Evolutionary conservation across 2,113 vertebrate genomes (phyloP).

Genomic region (Mobula hypostoma): DNA sequence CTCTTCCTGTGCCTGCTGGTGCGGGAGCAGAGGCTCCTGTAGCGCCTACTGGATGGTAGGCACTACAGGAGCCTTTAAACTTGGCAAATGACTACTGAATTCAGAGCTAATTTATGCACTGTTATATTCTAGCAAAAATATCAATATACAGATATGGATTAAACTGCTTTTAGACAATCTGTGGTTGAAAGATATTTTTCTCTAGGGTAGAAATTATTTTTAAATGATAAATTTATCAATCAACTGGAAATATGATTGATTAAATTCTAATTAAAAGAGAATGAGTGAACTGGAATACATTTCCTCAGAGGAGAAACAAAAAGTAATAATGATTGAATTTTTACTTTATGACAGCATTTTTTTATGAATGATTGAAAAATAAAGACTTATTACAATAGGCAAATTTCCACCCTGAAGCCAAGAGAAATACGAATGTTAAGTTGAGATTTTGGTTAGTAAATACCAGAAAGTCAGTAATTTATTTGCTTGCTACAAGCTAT

Average conservation of each 20-base stretch:
- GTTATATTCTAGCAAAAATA: not conserved
- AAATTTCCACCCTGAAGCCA: not conserved
- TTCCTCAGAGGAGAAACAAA: not conserved
- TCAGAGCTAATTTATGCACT: not conserved
- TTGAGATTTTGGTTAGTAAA: not conserved
- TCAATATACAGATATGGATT: not conserved
- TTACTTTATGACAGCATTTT: constrained; percentile 1
- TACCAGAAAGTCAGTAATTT: not conserved
- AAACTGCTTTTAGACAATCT: not conserved
- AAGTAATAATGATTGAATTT: constrained; percentile 7
- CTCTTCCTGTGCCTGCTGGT: no score
- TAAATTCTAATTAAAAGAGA: constrained; percentile 28
- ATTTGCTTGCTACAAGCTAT: not conserved
- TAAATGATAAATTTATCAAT: constrained; percentile 24
- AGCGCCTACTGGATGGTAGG: no score
- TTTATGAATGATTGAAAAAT: not conserved
- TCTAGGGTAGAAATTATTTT: constrained; percentile 4
- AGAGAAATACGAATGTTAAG: not conserved
- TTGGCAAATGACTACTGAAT: not conserved
- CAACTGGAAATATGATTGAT: not conserved
- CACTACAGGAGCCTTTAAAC: not conserved
- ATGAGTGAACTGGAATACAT: not conserved
- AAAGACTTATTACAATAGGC: not conserved
- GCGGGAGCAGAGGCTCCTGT: no score
- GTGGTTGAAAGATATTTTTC: constrained; percentile 8